Evolutionary conservation across 2,888 invertebrate species (phyloP), one percentile per base, ranked within the genome.

Genomic region (Polyploca ridens): DNA sequence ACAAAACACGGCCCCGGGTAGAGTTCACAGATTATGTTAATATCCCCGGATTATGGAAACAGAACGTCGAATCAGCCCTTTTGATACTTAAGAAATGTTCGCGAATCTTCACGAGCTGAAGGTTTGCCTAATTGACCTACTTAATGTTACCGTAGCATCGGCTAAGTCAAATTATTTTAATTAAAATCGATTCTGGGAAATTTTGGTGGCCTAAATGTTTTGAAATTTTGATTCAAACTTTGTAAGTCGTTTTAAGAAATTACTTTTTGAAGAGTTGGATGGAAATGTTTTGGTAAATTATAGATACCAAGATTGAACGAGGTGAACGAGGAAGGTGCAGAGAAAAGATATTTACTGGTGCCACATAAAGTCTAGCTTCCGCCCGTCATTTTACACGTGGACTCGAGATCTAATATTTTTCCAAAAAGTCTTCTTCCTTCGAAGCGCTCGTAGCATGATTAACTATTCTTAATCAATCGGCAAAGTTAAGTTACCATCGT

Each of bases 11-110:
- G 41, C 14, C 16, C 66, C 61, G 46, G 44, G 69, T 35, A 41
- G 71, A 76, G 77, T 70, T 68, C 58, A 38, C 69, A 58, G 69
- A 76, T 82, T 82, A 80, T 75, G 78, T 66, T 77, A 82, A 81
- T 77, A 65, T 63, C 62, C 33, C 46, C 58, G 63, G 66, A 63
- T 46, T 66, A 41, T 62, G 61, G 66, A 58, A n/a, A 49, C 58
- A 63, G 64, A 59, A 68, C 60, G 61, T 61, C 66, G 62, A 70
- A 65, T 78, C 78, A 74, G 78, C 76, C 61, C 61, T 61, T 61
- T 44, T 61, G 41, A 61, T 61, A 61, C 61, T 61, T 61, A 61
- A 44, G 61, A 61, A 61, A 44, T 61, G 61, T 61, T 61, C 44
- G 11, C 61, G 38, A 41, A 38, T 54, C 16, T 54, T 14, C 54